Evolutionary conservation across 1,140 invertebrate species (phyloP).

Genomic region (Aphelinus atriplicis): DNA sequence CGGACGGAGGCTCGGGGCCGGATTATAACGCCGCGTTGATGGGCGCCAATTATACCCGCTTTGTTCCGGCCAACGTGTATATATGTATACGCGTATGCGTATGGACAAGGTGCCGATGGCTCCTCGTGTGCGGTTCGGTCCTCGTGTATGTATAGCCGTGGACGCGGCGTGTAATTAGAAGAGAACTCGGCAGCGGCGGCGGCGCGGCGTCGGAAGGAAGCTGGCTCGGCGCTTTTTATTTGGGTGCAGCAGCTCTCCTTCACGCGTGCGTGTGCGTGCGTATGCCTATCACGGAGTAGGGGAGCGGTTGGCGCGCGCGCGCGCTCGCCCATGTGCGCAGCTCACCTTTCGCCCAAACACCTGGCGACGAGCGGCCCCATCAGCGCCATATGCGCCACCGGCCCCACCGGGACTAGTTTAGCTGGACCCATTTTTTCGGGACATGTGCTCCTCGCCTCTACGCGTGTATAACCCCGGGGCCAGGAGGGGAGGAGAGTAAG

Average conservation of each 20-base stretch:
- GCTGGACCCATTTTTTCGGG: conserved; percentile 59
- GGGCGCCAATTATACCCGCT: too few species aligned
- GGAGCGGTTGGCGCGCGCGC: conserved; percentile 56
- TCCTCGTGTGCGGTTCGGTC: too few species aligned
- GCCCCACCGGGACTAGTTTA: conserved; percentile 64
- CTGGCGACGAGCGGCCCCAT: conserved; percentile 57
- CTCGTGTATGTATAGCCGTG: too few species aligned
- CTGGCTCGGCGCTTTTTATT: conserved; percentile 46
- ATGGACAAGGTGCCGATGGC: too few species aligned
- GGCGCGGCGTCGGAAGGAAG: conserved; percentile 58
- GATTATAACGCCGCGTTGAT: too few species aligned
- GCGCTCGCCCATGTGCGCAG: conserved; percentile 19
- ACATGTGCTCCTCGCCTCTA: conserved; percentile 13
- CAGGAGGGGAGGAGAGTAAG: conserved; percentile 16
- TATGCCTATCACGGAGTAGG: conserved; percentile 50
- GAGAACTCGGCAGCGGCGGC: not conserved
- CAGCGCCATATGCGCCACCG: conserved; percentile 59
- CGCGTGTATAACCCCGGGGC: not conserved
- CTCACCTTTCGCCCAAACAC: conserved; percentile 61
- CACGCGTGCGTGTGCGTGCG: not conserved
- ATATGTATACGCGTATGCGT: too few species aligned
- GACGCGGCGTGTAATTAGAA: too few species aligned
- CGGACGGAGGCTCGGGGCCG: too few species aligned
- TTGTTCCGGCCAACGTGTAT: too few species aligned
- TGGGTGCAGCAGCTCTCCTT: not conserved